Percentiles rank a stretch among this genome's conserved stretches.
Evolutionary conservation across 2,888 invertebrate genomes (phyloP).

Genomic region (Ceramica pisi): DNA sequence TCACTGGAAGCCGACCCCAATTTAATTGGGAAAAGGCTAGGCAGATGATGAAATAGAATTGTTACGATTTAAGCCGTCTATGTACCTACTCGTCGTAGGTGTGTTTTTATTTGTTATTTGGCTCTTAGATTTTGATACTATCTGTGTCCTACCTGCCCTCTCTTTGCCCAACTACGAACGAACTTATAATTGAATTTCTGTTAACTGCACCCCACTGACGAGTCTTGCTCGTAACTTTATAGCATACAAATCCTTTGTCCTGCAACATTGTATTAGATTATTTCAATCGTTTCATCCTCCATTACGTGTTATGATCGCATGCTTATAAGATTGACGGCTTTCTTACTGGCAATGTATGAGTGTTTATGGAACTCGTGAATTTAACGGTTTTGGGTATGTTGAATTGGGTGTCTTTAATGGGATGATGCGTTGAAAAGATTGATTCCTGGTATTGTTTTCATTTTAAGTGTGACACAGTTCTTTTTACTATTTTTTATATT

Average conservation of each 20-base stretch:
- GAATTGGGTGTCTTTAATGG: not conserved
- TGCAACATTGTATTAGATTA: constrained; percentile 79
- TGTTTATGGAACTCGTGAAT: not conserved
- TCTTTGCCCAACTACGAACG: constrained; percentile 81
- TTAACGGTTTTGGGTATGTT: not conserved
- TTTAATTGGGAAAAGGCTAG: no score
- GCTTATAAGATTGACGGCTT: constrained; percentile 51
- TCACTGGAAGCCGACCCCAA: no score
- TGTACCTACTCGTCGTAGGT: no score
- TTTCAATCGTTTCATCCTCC: constrained; percentile 60
- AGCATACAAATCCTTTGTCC: constrained; percentile 80
- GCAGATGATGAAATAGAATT: no score
- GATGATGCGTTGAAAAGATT: not conserved
- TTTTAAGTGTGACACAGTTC: not conserved
- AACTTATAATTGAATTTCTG: constrained; percentile 90
- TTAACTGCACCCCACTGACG: constrained; percentile 87
- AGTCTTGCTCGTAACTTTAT: constrained; percentile 84
- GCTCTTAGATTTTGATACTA: not conserved
- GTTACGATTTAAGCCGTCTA: no score
- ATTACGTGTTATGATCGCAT: constrained; percentile 50
- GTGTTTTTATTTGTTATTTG: no score
- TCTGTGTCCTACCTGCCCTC: constrained; percentile 39
- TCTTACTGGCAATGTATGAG: constrained; percentile 40
- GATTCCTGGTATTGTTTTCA: constrained; percentile 6
- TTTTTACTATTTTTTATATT: not conserved